A percentile compares a stretch with the other conserved stretches of the same genome.
phyloP scores from a whole-genome alignment of 1,140 invertebrate genomes.

The Orchestia grillus region DNA sequence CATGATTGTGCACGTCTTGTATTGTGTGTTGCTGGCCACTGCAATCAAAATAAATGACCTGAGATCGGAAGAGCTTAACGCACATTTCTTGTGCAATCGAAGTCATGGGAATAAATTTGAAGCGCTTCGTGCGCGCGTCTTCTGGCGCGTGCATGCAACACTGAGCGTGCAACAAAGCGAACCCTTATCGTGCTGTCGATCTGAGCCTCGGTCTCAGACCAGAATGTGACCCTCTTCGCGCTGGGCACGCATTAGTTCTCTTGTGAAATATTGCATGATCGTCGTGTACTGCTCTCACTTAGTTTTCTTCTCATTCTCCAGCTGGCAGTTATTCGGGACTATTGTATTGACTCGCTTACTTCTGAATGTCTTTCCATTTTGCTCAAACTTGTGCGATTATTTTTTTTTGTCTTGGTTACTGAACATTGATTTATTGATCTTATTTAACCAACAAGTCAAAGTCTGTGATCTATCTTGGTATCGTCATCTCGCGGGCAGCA shows the following conservation, averaged over 20 bases:
- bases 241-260: not conserved
- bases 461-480: not conserved
- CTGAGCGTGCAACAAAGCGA: not conserved
- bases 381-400: not conserved
- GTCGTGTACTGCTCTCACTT: not conserved
- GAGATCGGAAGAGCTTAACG: not conserved
- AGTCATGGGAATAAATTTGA: constrained; percentile 40
- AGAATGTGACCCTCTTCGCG: constrained; percentile 12
- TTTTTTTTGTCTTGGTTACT: not conserved
- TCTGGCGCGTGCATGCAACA: not conserved
- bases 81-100: constrained; percentile 34
- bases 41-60: not conserved
- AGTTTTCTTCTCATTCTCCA: not conserved
- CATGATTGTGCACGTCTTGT: not conserved
- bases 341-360: not conserved
- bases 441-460: not conserved
- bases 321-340: not conserved
- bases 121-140: constrained; percentile 23
- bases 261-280: not conserved
- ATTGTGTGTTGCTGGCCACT: not conserved
- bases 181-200: not conserved
- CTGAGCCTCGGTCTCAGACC: not conserved
- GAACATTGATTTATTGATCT: not conserved
- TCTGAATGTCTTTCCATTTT: not conserved
- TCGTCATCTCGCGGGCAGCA: not conserved